These are phyloP conservation scores for Catocala nupta DNA, from an alignment of 2,888 invertebrate genomes.

Conservation along the genomic window DNA sequence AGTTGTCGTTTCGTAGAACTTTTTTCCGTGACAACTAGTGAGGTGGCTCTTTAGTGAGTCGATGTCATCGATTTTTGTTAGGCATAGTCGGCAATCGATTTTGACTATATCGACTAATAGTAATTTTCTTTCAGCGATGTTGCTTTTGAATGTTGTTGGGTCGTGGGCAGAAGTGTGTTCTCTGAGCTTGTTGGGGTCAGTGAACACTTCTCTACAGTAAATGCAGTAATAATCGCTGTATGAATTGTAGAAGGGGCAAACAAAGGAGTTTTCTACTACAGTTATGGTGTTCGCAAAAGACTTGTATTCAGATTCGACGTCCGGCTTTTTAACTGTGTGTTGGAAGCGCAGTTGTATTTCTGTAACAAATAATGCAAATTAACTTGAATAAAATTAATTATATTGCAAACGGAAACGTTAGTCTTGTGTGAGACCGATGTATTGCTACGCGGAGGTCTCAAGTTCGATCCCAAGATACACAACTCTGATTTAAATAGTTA, in stretches of 20 bases:
- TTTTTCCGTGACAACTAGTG: conserved; percentile 59
- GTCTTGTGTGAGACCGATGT: too few species aligned
- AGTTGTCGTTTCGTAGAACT: conserved; percentile 58
- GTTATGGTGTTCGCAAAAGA: conserved; percentile 62
- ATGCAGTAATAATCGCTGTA: conserved; percentile 75
- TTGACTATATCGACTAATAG: conserved; percentile 67
- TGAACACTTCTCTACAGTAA: conserved; percentile 73
- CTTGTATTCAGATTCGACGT: conserved; percentile 64
- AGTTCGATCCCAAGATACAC: too few species aligned
- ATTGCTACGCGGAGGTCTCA: too few species aligned
- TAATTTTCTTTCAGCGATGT: conserved; percentile 63
- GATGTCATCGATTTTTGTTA: conserved; percentile 60
- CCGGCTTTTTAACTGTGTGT: conserved; percentile 36
- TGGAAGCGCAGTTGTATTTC: conserved; percentile 21
- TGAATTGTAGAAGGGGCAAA: conserved; percentile 74
- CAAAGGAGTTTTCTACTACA: conserved; percentile 72
- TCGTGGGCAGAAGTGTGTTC: conserved; percentile 73
- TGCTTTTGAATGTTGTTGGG: conserved; percentile 63
- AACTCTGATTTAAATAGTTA: too few species aligned
- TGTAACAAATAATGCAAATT: conserved; percentile 36
- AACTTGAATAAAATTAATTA: not conserved
- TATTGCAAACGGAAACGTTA: too few species aligned
- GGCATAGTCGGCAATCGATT: conserved; percentile 76
- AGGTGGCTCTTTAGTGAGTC: conserved; percentile 68
- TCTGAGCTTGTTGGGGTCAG: conserved; percentile 69